Evolutionary conservation across 2,888 invertebrate genomes (phyloP).

Genomic region (Rhopalosiphum nymphaeae): DNA sequence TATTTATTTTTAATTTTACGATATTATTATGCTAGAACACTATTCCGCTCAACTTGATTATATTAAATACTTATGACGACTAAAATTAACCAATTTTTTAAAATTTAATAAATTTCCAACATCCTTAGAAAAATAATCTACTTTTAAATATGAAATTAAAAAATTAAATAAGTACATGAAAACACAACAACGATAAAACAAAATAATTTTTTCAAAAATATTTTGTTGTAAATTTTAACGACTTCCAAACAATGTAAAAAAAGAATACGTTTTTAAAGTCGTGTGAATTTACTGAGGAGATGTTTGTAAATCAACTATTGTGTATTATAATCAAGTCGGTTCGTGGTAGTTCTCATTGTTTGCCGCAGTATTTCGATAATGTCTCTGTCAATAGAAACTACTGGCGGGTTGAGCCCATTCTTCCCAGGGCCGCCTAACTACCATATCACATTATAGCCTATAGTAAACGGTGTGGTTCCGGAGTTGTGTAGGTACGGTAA

Average conservation of each 20-base stretch:
- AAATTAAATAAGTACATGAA: neutral
- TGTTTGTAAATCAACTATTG: neutral
- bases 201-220: neutral
- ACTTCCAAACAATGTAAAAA: neutral
- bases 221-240: neutral
- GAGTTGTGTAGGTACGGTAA: neutral
- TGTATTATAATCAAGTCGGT: neutral
- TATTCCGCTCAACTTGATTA: neutral
- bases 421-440: neutral
- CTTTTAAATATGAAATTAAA: neutral
- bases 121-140: neutral
- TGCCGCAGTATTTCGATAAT: neutral
- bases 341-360: neutral
- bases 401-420: neutral
- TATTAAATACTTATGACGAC: neutral
- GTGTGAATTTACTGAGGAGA: neutral
- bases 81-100: neutral
- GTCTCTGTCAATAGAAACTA: neutral
- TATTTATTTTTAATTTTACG: neutral
- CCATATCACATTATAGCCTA: neutral
- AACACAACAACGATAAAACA: neutral
- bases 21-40: neutral
- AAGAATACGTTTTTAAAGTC: neutral
- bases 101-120: neutral
- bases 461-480: neutral